Base-by-base conservation (phyloP, 2,113 vertebrate genomes). In the Megatriorchis doriae region DNA sequence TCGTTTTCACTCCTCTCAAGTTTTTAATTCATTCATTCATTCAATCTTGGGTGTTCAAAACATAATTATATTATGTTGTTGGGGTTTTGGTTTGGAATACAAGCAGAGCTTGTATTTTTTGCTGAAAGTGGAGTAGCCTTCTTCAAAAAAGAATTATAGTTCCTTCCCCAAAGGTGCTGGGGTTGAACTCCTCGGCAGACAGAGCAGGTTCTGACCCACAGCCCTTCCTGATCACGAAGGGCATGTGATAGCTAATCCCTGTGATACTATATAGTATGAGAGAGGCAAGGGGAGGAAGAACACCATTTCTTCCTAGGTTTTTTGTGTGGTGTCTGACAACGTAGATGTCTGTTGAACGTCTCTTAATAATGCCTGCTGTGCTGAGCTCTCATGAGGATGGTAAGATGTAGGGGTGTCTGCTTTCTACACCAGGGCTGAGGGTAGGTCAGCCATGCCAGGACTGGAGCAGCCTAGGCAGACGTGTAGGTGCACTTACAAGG, bases 391-490 rank as follows among this genome's bases (percentile, higher is more conserved):
- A 1, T 38, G 32, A n/a, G 20, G 8, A 12, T 43, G 13, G 4
- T 43, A 55, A 47, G 47, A 19, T 50, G 3, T 11, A 3, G n/a
- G 19, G 17, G 4, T n/a, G 26, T 32, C 48, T 56, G 31, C 53
- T 77, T 86, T 83, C 45, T 55, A 29, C 13, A 27, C 7, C 4
- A 10, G 26, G 5, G 29, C 4, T 5, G 9, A 83, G 58, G 7
- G 3, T 26, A 40, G 21, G 17, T n/a, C 3, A 2, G 25, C 68
- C 0, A 0, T 66, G 45, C 17, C 53, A 55, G 52, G 34, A 6
- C 70, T 48, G 50, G 7, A 58, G 34, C 32, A 91, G 16, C 43
- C 36, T 36, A 18, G 16, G 10, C 27, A 92, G 27, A 52, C 23
- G 20, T 58, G 4, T 61, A 48, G 55, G 40, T 66, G 7, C 4